Evolutionary conservation across 1,140 invertebrate genomes (phyloP), one percentile per base, ranked within the genome.

Genomic region (Drosophila azteca): DNA sequence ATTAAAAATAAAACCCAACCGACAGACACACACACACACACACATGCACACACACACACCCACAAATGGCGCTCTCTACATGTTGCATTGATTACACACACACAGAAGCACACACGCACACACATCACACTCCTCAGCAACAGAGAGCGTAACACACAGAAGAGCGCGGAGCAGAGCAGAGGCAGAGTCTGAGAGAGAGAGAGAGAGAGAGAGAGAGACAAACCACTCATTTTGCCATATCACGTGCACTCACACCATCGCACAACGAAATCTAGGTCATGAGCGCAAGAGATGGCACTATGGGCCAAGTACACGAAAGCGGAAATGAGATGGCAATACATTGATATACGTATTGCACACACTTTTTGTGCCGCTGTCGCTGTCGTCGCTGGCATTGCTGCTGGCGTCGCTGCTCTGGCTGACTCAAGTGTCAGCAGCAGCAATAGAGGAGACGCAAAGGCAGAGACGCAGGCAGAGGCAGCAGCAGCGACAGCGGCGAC

Each of bases 201-300:
- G 24, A 26, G 24, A 57, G 45, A 69, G 46, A 43, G 57, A 61
- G 65, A 70, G 17, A 20, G 17, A 20, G 17, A 20, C 17, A 20
- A 1, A 20, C 17, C 78, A 39, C 35, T 39, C 35, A 72, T 77
- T 77, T 83, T 79, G 78, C 77, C 81, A 81, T 84, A 89, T 89
- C 85, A 90, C 80, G 85, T 89, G 84, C 85, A 89, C 77, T 49
- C 69, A 88, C 61, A 89, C 80, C 59, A 46, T 41, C 39, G 51
- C 66, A 59, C 65, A 62, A 6, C 71, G 84, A 84, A 91, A 91
- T 91, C 90, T 91, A 90, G 90, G 90, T 91, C 90, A 91, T 91
- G 90, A 91, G 90, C 90, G 90, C 79, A 91, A 91, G 85, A 91
- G 90, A 91, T 88, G 80, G 90, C 85, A 78, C 82, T 84, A 91